phyloP scores from a whole-genome alignment of 2,888 invertebrate species.

The Arrhopalites spinosus region DNA sequence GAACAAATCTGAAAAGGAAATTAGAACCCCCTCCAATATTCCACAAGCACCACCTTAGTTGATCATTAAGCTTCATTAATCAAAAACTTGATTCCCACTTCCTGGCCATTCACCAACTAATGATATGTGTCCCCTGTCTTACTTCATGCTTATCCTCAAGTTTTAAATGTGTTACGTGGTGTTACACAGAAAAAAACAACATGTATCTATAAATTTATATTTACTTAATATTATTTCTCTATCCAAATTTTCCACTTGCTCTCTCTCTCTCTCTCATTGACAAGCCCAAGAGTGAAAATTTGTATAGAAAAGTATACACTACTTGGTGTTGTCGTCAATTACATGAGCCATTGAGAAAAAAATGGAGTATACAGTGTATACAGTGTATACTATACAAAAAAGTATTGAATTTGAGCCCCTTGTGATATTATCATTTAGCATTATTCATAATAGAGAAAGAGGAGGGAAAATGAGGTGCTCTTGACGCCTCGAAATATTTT shows the following conservation, averaged over 20 bases:
- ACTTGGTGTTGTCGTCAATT: not conserved
- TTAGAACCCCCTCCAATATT: slow-evolving; percentile 36
- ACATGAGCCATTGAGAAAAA: too few relatives aligned
- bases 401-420: not conserved
- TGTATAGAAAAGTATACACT: not conserved
- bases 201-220: not conserved
- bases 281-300: not conserved
- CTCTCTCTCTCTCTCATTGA: not conserved
- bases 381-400: not conserved
- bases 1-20: slow-evolving; percentile 43
- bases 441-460: not conserved
- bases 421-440: not conserved
- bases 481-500: too few relatives aligned
- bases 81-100: slow-evolving; percentile 39
- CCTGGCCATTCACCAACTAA: slow-evolving; percentile 40
- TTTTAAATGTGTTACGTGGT: not conserved
- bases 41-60: slow-evolving; percentile 37
- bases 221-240: slow-evolving; percentile 15
- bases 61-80: slow-evolving; percentile 44
- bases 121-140: slow-evolving; percentile 15
- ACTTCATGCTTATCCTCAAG: not conserved
- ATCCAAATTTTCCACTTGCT: too few relatives aligned
- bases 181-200: slow-evolving; percentile 15
- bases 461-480: not conserved
- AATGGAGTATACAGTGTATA: not conserved